These are phyloP conservation scores for Menidia beryllina DNA, from an alignment of 2,113 vertebrate genomes.

Conservation along the genomic window DNA sequence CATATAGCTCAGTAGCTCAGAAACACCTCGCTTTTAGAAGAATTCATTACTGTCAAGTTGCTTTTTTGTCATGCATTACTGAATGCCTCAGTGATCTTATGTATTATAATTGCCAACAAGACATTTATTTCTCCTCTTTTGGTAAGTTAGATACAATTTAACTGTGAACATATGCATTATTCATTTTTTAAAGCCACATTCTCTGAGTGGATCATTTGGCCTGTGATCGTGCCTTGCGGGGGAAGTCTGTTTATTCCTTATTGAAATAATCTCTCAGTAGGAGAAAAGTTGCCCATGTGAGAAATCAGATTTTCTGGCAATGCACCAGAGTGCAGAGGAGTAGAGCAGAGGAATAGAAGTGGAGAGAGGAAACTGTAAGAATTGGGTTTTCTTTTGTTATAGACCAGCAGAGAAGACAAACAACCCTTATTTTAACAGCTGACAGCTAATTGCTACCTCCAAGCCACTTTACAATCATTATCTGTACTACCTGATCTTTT, in stretches of 20 bases:
- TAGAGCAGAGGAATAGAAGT: slow-evolving; percentile 43
- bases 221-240: slow-evolving; percentile 74
- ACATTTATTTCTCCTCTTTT: slow-evolving; percentile 14
- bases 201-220: slow-evolving; percentile 74
- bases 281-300: slow-evolving; percentile 79
- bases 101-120: slow-evolving; percentile 52
- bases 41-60: slow-evolving; percentile 2
- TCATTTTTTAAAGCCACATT: slow-evolving; percentile 78
- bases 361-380: slow-evolving; percentile 44
- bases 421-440: slow-evolving; percentile 28
- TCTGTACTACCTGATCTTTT: slow-evolving; percentile 62
- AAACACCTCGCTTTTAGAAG: slow-evolving; percentile 5
- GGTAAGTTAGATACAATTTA: slow-evolving; percentile 61
- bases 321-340: slow-evolving; percentile 72
- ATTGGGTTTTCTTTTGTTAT: slow-evolving; percentile 57
- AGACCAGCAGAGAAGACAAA: slow-evolving; percentile 63
- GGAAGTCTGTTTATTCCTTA: slow-evolving; percentile 81
- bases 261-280: slow-evolving; percentile 80
- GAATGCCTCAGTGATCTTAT: slow-evolving; percentile 46
- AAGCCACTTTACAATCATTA: slow-evolving; percentile 71
- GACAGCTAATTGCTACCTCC: slow-evolving; percentile 66
- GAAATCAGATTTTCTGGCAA: slow-evolving; percentile 81
- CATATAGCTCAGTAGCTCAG: slow-evolving; percentile 1
- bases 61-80: slow-evolving; percentile 22
- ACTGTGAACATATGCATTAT: slow-evolving; percentile 75